phyloP scores from a whole-genome alignment of 1,140 invertebrate species.

The Tribolium castaneum region DNA sequence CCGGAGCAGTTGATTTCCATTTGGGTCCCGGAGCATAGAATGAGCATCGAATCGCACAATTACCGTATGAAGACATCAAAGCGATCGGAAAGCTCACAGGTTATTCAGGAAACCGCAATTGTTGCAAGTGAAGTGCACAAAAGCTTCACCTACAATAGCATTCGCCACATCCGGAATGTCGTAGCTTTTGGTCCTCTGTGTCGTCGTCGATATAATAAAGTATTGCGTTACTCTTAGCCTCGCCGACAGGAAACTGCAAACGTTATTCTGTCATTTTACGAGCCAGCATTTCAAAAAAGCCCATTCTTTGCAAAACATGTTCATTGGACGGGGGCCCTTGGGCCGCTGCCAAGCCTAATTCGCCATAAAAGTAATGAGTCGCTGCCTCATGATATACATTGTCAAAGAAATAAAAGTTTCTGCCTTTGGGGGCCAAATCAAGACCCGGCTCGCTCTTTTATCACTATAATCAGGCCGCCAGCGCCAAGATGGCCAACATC shows the following conservation, averaged over 20 bases:
- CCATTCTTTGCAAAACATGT: neutral
- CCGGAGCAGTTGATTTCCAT: neutral
- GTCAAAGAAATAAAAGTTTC: slow-evolving; percentile 36
- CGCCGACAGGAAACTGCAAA: slow-evolving; percentile 39
- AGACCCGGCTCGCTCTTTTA: slow-evolving; percentile 46
- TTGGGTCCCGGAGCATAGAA: neutral
- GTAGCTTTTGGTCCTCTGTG: slow-evolving; percentile 19
- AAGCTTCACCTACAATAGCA: slow-evolving; percentile 9
- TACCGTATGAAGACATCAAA: slow-evolving; percentile 40
- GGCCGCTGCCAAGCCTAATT: slow-evolving; percentile 5
- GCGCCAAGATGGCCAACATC: slow-evolving; percentile 46
- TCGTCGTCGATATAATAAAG: slow-evolving; percentile 29
- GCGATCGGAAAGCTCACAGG: slow-evolving; percentile 35
- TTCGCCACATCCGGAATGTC: slow-evolving; percentile 40
- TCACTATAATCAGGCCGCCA: slow-evolving; percentile 50
- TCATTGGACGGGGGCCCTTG: slow-evolving; percentile 2
- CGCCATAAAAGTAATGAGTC: slow-evolving; percentile 30
- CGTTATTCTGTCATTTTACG: slow-evolving; percentile 12
- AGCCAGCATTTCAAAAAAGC: neutral
- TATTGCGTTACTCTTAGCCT: slow-evolving; percentile 33
- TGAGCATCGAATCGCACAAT: neutral
- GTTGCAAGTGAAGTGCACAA: slow-evolving; percentile 38
- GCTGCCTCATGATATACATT: slow-evolving; percentile 38
- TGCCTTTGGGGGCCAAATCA: slow-evolving; percentile 47
- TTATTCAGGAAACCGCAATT: slow-evolving; percentile 41